Evolutionary conservation across 2,113 vertebrate species (phyloP).

Genomic region (Naja naja): DNA sequence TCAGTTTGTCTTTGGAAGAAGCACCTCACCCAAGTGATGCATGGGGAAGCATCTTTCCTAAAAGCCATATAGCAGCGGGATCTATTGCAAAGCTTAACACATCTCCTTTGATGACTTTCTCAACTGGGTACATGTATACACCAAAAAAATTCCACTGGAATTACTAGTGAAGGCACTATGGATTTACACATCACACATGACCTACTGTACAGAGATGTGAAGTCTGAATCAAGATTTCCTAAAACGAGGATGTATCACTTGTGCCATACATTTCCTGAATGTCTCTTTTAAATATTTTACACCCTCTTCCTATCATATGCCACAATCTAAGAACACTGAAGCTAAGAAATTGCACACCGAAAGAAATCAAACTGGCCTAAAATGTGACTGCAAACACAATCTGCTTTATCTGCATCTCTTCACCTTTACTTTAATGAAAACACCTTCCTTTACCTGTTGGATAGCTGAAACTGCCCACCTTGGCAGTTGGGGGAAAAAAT

Average conservation of each 20-base stretch:
- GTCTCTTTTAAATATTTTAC: not conserved
- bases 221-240: not conserved
- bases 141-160: not conserved
- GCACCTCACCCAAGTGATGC: not conserved
- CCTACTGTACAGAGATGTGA: not conserved
- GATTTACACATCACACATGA: not conserved
- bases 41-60: not conserved
- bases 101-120: not conserved
- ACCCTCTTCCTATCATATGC: not conserved
- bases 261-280: not conserved
- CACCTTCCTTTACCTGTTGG: not conserved
- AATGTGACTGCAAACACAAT: not conserved
- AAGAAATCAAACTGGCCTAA: not conserved
- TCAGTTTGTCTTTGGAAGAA: not conserved
- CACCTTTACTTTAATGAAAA: not conserved
- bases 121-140: not conserved
- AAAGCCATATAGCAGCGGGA: not conserved
- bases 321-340: not conserved
- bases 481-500: not conserved
- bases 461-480: constrained; percentile 13
- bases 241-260: not conserved
- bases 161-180: not conserved
- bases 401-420: not conserved
- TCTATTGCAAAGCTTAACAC: not conserved
- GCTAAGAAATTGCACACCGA: not conserved